Percentiles rank a stretch among this genome's conserved stretches.
phyloP scores from a whole-genome alignment of 1,140 invertebrate species.

The Cotesia typhae region DNA sequence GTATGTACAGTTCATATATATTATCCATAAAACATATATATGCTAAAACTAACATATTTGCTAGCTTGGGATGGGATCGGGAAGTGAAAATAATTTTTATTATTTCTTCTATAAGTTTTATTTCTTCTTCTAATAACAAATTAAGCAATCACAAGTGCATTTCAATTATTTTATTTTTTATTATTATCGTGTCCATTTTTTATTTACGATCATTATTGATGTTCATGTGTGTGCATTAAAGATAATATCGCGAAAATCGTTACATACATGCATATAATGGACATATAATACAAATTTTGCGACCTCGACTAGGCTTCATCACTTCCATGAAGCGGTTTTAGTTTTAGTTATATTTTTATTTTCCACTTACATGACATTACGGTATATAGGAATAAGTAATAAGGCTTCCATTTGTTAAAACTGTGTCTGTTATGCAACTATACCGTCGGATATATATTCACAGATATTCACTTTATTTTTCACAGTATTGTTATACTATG shows the following conservation, averaged over 20 bases:
- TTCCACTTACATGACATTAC: neutral
- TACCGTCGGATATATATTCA: too few relatives aligned
- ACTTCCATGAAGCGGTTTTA: constrained; percentile 4
- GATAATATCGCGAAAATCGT: neutral
- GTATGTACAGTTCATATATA: neutral
- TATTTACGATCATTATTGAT: neutral
- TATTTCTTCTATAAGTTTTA: too few relatives aligned
- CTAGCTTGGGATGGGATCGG: neutral
- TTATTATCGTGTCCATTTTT: too few relatives aligned
- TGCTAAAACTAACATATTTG: neutral
- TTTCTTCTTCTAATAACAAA: too few relatives aligned
- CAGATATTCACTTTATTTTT: too few relatives aligned
- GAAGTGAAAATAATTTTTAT: neutral
- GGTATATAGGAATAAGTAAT: neutral
- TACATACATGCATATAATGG: too few relatives aligned
- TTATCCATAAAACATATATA: neutral
- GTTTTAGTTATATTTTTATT: neutral
- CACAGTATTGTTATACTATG: neutral
- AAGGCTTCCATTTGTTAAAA: neutral
- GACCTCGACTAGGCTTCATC: constrained; percentile 1
- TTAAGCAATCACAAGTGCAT: too few relatives aligned
- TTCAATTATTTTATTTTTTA: too few relatives aligned
- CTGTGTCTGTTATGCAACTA: too few relatives aligned
- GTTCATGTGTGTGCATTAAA: neutral
- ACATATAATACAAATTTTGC: neutral